These are phyloP conservation scores for Acromyrmex heyeri DNA, from an alignment of 1,140 invertebrate genomes.

Conservation along the genomic window DNA sequence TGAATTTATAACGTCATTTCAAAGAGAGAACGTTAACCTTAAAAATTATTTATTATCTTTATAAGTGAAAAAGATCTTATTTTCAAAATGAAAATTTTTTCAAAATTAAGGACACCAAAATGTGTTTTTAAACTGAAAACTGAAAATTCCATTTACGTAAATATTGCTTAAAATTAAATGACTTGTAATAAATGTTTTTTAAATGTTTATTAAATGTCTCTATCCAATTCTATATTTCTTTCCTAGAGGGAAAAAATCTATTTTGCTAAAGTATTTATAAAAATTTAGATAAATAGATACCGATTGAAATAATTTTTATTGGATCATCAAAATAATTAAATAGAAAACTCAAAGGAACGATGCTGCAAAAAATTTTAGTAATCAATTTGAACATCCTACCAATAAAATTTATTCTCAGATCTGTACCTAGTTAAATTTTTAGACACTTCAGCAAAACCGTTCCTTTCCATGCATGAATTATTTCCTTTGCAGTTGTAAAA, in stretches of 20 bases:
- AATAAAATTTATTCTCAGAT: no score
- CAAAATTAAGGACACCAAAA: not conserved
- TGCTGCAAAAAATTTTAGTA: no score
- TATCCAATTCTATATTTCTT: not conserved
- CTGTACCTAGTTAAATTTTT: no score
- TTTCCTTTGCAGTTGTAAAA: no score
- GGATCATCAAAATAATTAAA: no score
- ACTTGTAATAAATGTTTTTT: not conserved
- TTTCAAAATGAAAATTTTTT: not conserved
- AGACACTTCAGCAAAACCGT: no score
- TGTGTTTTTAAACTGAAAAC: not conserved
- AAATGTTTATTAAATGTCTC: not conserved
- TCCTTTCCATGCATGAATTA: no score
- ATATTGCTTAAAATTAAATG: not conserved
- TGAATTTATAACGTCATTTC: not conserved
- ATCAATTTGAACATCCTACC: no score
- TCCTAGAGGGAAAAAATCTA: not conserved
- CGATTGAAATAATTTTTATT: no score
- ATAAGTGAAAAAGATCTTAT: not conserved
- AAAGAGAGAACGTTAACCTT: not conserved
- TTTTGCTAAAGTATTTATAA: no score
- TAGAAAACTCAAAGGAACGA: no score
- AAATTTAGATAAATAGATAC: no score
- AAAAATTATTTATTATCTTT: not conserved
- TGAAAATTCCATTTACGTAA: constrained; percentile 15